Percentiles rank a stretch among this genome's conserved stretches.
Evolutionary conservation across 2,888 invertebrate genomes (phyloP).

Genomic region (Cyaniris semiargus): DNA sequence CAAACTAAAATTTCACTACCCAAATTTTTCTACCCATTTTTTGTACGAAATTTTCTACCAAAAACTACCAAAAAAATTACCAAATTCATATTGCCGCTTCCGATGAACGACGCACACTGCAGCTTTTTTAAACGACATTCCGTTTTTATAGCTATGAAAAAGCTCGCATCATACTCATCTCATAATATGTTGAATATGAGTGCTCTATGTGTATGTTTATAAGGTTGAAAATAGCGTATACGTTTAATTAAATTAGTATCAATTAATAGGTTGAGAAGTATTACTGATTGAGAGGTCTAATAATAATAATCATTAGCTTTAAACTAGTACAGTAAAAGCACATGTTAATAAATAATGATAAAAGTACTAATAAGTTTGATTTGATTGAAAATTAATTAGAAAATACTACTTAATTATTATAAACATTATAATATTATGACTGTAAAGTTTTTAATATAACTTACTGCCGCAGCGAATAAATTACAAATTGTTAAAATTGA

Average conservation of each 20-base stretch:
- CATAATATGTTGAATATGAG: slow-evolving; percentile 46
- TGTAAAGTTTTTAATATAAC: no score
- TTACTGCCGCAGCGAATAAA: no score
- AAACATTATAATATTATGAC: no score
- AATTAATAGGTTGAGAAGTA: not conserved
- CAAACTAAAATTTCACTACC: not conserved
- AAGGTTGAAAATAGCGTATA: not conserved
- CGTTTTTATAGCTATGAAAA: slow-evolving; percentile 69
- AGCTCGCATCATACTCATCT: slow-evolving; percentile 65
- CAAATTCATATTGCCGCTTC: slow-evolving; percentile 57
- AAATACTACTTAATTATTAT: no score
- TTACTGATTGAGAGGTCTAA: not conserved
- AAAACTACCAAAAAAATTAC: slow-evolving; percentile 50
- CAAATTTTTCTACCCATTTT: not conserved
- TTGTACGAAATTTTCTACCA: not conserved
- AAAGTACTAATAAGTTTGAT: no score
- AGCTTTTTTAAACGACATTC: slow-evolving; percentile 54
- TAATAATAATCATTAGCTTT: no score
- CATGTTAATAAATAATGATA: no score
- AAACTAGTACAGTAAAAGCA: no score
- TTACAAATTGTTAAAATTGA: no score
- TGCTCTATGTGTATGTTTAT: not conserved
- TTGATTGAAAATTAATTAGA: no score
- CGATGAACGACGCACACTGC: slow-evolving; percentile 59
- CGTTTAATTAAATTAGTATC: not conserved